Conservation (phyloP, 2,888 invertebrate species). For the Dastarcus helophoroides region DNA sequence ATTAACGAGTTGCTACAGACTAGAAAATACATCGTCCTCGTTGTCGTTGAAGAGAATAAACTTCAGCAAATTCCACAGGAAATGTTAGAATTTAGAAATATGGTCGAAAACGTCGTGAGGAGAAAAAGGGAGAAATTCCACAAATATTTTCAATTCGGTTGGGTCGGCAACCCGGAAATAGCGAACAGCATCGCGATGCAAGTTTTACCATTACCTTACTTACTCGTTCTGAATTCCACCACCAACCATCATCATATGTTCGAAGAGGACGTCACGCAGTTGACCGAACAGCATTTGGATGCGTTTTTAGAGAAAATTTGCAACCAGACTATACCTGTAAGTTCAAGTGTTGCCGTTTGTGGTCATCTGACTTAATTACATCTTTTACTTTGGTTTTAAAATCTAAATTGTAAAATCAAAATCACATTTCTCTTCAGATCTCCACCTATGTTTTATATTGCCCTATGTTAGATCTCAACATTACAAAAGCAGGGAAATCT, state of each 20-base stretch:
- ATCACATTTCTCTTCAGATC: too few species aligned
- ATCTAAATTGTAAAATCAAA: too few species aligned
- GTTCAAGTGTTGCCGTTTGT: conserved; percentile 14
- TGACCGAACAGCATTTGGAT: conserved; percentile 50
- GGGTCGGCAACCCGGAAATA: conserved; percentile 82
- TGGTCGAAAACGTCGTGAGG: conserved; percentile 61
- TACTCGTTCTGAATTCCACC: conserved; percentile 84
- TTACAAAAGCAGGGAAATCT: too few species aligned
- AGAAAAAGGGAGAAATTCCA: conserved; percentile 69
- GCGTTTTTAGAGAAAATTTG: conserved; percentile 66
- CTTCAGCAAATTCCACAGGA: conserved; percentile 67
- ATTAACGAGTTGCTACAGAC: conserved; percentile 73
- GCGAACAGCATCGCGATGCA: conserved; percentile 92
- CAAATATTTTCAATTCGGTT: conserved; percentile 73
- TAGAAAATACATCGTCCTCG: conserved; percentile 77
- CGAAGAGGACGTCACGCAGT: conserved; percentile 44
- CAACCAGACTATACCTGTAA: conserved; percentile 68
- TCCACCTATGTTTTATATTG: too few species aligned
- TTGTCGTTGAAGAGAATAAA: conserved; percentile 80
- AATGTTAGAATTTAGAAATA: conserved; percentile 65
- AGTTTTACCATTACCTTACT: conserved; percentile 67
- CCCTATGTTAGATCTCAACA: too few species aligned
- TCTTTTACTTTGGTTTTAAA: neutral
- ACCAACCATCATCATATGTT: conserved; percentile 89
- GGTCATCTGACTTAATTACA: neutral